These are phyloP conservation scores for Sebastes fasciatus DNA, from an alignment of 2,113 vertebrate genomes.

Conservation along the genomic window DNA sequence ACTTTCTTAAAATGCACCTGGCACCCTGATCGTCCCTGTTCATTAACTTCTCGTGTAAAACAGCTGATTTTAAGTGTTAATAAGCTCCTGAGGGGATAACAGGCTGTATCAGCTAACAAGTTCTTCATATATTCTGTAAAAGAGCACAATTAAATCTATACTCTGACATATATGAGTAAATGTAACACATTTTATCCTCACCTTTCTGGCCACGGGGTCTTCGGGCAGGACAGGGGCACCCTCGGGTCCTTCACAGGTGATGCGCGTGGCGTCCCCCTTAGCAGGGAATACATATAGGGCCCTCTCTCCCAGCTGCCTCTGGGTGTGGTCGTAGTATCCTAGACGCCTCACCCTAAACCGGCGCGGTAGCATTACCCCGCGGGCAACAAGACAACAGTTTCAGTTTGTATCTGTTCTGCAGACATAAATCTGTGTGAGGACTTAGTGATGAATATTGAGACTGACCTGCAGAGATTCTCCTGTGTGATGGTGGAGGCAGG, in stretches of 20 bases:
- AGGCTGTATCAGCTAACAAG: not conserved
- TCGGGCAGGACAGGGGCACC: conserved; percentile 91
- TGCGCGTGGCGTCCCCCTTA: conserved; percentile 93
- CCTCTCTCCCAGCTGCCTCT: conserved; percentile 95
- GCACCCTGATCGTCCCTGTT: not conserved
- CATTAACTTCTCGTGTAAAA: not conserved
- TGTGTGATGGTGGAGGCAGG: conserved; percentile 94
- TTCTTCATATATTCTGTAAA: not conserved
- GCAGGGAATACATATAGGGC: conserved; percentile 95
- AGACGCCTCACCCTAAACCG: conserved; percentile 91
- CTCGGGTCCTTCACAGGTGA: conserved; percentile 95
- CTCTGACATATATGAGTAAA: not conserved
- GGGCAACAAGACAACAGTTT: not conserved
- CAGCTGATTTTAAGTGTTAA: conserved; percentile 6
- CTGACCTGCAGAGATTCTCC: conserved; percentile 93
- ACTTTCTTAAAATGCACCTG: not conserved
- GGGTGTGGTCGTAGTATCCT: conserved; percentile 97
- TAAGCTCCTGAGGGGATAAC: not conserved
- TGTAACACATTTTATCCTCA: conserved; percentile 64
- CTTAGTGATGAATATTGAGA: not conserved
- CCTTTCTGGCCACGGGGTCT: conserved; percentile 93
- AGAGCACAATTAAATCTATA: not conserved
- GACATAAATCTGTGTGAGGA: not conserved
- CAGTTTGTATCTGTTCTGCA: not conserved
- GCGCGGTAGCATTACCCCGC: not conserved